Conservation (phyloP, 1,140 invertebrate genomes). For the Parapsyche elsis region DNA sequence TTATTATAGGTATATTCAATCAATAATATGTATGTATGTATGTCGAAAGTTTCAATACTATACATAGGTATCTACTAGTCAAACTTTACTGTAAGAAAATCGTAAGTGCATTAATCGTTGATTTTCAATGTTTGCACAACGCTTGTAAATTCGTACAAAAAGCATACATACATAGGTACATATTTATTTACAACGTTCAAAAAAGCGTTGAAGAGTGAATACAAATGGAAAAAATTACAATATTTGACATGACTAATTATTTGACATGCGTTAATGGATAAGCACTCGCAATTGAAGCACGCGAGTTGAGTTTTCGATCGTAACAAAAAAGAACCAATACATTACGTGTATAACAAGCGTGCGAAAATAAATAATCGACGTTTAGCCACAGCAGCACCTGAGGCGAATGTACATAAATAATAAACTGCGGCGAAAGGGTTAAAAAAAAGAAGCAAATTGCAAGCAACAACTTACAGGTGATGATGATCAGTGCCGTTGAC, state of each 20-base stretch:
- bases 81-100: too few relatives aligned
- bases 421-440: neutral
- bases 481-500: neutral
- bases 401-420: neutral
- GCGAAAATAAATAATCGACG: conserved; percentile 9
- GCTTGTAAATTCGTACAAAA: too few relatives aligned
- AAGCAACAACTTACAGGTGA: neutral
- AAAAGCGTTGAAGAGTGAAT: too few relatives aligned
- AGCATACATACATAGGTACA: too few relatives aligned
- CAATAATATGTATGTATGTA: too few relatives aligned
- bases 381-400: neutral
- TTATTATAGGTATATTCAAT: too few relatives aligned
- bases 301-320: conserved; percentile 4
- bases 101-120: too few relatives aligned
- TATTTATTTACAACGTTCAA: too few relatives aligned
- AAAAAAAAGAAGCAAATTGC: neutral
- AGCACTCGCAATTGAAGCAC: conserved; percentile 13
- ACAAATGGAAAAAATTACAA: too few relatives aligned
- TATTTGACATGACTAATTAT: neutral
- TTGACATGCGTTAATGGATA: neutral
- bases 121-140: neutral
- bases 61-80: too few relatives aligned
- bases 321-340: neutral
- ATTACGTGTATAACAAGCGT: neutral
- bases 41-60: too few relatives aligned